Conservation (phyloP, 1,140 invertebrate genomes). For the Ganaspis sp. region DNA sequence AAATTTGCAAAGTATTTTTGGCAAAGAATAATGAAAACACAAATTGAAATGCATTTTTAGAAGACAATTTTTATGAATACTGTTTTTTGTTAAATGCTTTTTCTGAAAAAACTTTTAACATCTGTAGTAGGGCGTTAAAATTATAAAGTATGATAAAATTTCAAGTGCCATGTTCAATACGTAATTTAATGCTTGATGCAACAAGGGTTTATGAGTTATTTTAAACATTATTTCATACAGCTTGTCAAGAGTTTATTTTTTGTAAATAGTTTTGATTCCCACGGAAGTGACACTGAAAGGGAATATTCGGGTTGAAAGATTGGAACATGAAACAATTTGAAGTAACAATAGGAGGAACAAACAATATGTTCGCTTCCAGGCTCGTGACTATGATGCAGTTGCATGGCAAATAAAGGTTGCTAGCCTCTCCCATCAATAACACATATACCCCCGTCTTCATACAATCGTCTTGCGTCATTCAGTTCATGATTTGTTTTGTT, state of each 20-base stretch:
- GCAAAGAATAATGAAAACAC: too few relatives aligned
- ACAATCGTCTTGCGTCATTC: slow-evolving; percentile 27
- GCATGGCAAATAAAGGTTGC: slow-evolving; percentile 27
- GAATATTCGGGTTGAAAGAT: neutral
- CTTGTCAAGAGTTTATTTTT: neutral
- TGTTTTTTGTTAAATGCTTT: too few relatives aligned
- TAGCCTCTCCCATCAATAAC: slow-evolving; percentile 28
- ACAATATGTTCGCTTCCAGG: slow-evolving; percentile 22
- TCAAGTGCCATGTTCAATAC: too few relatives aligned
- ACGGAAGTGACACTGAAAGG: slow-evolving; percentile 21
- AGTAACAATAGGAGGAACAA: slow-evolving; percentile 22
- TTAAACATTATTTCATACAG: too few relatives aligned
- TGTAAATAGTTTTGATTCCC: neutral
- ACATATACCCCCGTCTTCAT: neutral
- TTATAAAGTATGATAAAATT: too few relatives aligned
- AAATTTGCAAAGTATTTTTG: too few relatives aligned
- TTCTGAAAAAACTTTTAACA: too few relatives aligned
- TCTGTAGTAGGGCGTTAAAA: too few relatives aligned
- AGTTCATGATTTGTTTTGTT: slow-evolving; percentile 25
- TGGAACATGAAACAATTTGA: slow-evolving; percentile 24
- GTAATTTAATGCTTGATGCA: too few relatives aligned
- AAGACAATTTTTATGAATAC: too few relatives aligned
- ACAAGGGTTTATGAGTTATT: too few relatives aligned
- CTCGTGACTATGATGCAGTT: slow-evolving; percentile 28
- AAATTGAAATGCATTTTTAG: too few relatives aligned